These are phyloP conservation scores for Brachirus orientalis DNA, from an alignment of 2,113 vertebrate species.

Conservation along the genomic window DNA sequence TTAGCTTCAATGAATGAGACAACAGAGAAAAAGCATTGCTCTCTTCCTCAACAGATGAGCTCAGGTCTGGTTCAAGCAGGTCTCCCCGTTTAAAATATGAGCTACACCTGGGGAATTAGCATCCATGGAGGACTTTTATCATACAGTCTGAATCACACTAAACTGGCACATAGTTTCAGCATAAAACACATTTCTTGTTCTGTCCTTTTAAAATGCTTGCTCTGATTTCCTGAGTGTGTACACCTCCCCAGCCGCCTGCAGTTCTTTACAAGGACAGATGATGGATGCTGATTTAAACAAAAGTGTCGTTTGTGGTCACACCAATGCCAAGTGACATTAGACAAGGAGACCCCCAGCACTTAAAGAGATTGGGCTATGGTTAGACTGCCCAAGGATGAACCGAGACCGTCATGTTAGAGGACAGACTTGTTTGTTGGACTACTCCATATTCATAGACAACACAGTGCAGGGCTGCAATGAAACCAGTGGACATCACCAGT, in stretches of 20 bases:
- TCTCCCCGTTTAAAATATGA: conserved; percentile 37
- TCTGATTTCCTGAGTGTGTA: not conserved
- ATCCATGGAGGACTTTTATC: conserved; percentile 7
- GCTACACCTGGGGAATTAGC: conserved; percentile 19
- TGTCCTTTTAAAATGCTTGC: conserved; percentile 23
- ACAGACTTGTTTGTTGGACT: conserved; percentile 58
- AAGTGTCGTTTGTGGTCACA: conserved; percentile 68
- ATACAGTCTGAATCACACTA: conserved; percentile 3
- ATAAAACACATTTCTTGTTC: conserved; percentile 9
- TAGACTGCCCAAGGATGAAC: conserved; percentile 51
- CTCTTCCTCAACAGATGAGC: conserved; percentile 59
- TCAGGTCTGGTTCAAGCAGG: conserved; percentile 47
- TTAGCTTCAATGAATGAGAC: conserved; percentile 33
- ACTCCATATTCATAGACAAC: conserved; percentile 71
- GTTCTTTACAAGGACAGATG: conserved; percentile 13
- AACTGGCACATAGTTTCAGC: not conserved
- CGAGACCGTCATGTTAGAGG: conserved; percentile 54
- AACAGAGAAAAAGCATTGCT: conserved; percentile 28
- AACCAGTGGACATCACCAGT: conserved; percentile 38
- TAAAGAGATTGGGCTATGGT: conserved; percentile 69
- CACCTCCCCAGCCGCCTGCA: conserved; percentile 10
- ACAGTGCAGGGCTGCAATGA: conserved; percentile 58
- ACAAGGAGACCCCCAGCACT: conserved; percentile 58
- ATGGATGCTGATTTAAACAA: conserved; percentile 64
- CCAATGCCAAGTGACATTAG: conserved; percentile 76